These are phyloP conservation scores for Donacobius atricapilla DNA, from an alignment of 2,113 vertebrate genomes.

Conservation along the genomic window DNA sequence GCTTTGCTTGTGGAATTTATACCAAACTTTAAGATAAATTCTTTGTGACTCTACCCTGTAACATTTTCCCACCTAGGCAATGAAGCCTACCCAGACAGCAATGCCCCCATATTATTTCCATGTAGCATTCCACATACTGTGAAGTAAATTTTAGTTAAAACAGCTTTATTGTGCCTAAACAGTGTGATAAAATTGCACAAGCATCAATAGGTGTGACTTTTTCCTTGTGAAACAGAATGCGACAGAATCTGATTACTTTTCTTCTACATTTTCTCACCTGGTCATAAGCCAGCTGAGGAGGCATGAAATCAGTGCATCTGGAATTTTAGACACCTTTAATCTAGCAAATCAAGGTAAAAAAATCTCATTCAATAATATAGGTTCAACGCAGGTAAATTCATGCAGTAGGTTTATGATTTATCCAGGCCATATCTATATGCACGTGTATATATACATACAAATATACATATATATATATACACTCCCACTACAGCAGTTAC, in stretches of 20 bases:
- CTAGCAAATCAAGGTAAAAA: neutral
- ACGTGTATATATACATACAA: neutral
- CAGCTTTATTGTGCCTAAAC: neutral
- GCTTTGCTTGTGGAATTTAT: neutral
- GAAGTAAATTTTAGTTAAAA: neutral
- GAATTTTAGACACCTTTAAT: neutral
- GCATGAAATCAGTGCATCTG: neutral
- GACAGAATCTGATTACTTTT: neutral
- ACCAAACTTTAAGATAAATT: neutral
- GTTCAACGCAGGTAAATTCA: neutral
- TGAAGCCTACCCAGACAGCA: rapidly evolving
- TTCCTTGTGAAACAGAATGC: neutral
- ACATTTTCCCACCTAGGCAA: neutral
- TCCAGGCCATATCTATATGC: neutral
- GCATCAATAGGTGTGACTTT: neutral
- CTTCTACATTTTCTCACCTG: neutral
- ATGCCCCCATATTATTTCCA: neutral
- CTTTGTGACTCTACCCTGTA: neutral
- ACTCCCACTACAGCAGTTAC: neutral
- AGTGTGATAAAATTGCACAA: neutral
- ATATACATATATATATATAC: neutral
- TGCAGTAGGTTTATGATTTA: neutral
- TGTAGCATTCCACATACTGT: too few species aligned
- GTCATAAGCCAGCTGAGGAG: neutral
- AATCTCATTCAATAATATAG: neutral